Evolutionary conservation across 1,140 invertebrate genomes (phyloP).

Genomic region (Papilio xuthus): DNA sequence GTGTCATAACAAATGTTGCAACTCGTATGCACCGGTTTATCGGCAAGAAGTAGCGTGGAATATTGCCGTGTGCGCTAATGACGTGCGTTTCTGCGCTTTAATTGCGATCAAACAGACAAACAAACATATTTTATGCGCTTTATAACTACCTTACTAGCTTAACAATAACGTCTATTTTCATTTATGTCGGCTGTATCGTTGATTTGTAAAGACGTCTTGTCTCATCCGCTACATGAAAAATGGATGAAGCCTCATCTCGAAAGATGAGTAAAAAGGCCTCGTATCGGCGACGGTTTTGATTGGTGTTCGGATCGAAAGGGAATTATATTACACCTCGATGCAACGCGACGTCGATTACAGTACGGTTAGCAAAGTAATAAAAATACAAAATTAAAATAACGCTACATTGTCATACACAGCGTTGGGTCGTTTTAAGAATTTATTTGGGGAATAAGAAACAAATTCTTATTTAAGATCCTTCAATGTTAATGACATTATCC

Average conservation of each 20-base stretch:
- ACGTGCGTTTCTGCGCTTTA: slow-evolving; percentile 77
- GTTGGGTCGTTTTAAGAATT: too few species aligned
- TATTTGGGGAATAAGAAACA: too few species aligned
- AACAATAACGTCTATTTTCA: slow-evolving; percentile 45
- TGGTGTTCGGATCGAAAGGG: slow-evolving; percentile 64
- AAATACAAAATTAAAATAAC: neutral
- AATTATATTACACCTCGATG: slow-evolving; percentile 57
- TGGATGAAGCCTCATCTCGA: slow-evolving; percentile 71
- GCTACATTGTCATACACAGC: too few species aligned
- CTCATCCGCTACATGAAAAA: slow-evolving; percentile 70
- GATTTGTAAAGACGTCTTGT: slow-evolving; percentile 57
- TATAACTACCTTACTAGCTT: slow-evolving; percentile 27
- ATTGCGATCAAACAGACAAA: slow-evolving; percentile 74
- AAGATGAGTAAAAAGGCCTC: slow-evolving; percentile 59
- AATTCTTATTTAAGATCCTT: too few species aligned
- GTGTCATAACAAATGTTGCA: slow-evolving; percentile 43
- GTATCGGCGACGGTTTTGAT: slow-evolving; percentile 70
- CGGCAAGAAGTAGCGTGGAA: slow-evolving; percentile 75
- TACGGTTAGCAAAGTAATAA: slow-evolving; percentile 4
- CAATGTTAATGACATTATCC: too few species aligned
- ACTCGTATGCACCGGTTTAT: slow-evolving; percentile 57
- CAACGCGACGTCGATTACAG: slow-evolving; percentile 30
- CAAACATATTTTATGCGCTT: slow-evolving; percentile 47
- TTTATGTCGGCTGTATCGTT: slow-evolving; percentile 13
- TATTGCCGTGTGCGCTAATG: slow-evolving; percentile 77